Percentiles rank a stretch among this genome's conserved stretches.
Conservation (phyloP, 2,113 vertebrate species). For the Candoia aspera region DNA sequence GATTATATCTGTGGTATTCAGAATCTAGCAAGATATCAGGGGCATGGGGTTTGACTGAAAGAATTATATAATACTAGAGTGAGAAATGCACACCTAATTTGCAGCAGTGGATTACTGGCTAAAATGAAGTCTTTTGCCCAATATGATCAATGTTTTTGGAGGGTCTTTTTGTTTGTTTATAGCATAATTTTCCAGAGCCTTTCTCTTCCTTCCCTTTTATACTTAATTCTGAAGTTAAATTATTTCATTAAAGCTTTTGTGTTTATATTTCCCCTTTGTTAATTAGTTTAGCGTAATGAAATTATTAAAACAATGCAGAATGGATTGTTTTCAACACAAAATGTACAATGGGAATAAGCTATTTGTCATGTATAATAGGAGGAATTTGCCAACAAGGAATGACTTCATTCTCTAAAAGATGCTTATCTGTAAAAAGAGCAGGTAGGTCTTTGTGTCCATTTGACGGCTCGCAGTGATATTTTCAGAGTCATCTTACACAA, state of each 20-base stretch:
- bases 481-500: slow-evolving; percentile 13
- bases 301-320: neutral
- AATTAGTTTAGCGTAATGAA: neutral
- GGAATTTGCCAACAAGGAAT: slow-evolving; percentile 8
- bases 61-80: neutral
- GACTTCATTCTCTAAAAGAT: slow-evolving; percentile 1
- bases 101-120: neutral
- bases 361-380: neutral
- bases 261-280: neutral
- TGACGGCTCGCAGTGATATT: neutral
- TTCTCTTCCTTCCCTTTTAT: neutral
- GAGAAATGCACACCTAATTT: neutral
- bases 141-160: neutral
- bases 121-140: neutral
- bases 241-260: neutral
- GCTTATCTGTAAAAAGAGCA: slow-evolving; percentile 12
- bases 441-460: neutral
- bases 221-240: neutral
- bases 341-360: neutral
- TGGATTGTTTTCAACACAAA: neutral
- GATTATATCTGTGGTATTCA: neutral
- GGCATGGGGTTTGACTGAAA: neutral
- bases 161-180: neutral
- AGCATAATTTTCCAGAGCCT: neutral
- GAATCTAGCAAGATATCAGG: neutral